Percentiles rank a stretch among this genome's conserved stretches.
Evolutionary conservation across 2,888 invertebrate species (phyloP).

Genomic region (Ochropleura plecta): DNA sequence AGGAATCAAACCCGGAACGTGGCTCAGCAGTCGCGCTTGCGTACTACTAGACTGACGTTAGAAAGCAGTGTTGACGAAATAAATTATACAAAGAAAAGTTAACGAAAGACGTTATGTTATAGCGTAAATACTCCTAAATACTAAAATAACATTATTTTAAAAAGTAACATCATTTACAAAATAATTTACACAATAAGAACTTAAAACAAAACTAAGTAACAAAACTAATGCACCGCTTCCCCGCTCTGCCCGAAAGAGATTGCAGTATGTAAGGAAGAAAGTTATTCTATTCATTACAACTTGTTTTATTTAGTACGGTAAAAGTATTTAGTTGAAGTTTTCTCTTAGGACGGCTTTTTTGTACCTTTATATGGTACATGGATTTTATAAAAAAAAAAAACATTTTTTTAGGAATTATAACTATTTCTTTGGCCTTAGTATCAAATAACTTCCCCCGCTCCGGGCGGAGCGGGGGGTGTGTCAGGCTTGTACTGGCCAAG

Average conservation of each 20-base stretch:
- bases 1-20: neutral
- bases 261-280: slow-evolving; percentile 70
- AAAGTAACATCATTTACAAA: slow-evolving; percentile 6
- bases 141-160: neutral
- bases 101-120: neutral
- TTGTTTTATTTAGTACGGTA: slow-evolving; percentile 61
- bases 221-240: slow-evolving; percentile 14
- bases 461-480: too few species aligned
- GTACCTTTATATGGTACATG: slow-evolving; percentile 2
- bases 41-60: neutral
- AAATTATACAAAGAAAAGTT: neutral
- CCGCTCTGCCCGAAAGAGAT: slow-evolving; percentile 25
- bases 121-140: neutral
- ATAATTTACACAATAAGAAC: neutral
- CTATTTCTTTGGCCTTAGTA: neutral
- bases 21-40: neutral
- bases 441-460: too few species aligned
- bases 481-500: too few species aligned
- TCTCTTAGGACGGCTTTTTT: neutral
- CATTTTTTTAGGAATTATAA: neutral
- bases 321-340: slow-evolving; percentile 16
- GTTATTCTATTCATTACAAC: slow-evolving; percentile 77
- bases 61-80: neutral
- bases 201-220: slow-evolving; percentile 35
- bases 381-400: slow-evolving; percentile 7